Percentiles rank a stretch among this genome's conserved stretches.
phyloP scores from a whole-genome alignment of 2,113 vertebrate species.

The Urocitellus parryii region DNA sequence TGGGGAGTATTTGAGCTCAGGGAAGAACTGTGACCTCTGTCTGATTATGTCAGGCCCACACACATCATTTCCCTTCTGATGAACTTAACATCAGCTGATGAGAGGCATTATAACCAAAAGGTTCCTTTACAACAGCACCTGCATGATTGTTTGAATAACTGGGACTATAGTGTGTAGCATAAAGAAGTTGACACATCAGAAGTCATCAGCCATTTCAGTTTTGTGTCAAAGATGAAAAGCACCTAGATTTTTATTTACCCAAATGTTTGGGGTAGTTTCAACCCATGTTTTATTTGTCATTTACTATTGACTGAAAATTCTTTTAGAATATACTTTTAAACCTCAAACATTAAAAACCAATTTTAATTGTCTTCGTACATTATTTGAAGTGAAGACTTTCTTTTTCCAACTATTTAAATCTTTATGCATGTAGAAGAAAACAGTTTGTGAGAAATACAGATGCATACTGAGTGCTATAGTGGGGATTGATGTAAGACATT shows the following conservation, averaged over 20 bases:
- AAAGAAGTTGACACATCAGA: neutral
- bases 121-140: neutral
- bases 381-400: neutral
- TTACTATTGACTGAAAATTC: neutral
- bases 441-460: neutral
- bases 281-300: neutral
- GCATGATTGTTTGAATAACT: neutral
- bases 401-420: neutral
- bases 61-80: neutral
- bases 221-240: neutral
- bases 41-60: neutral
- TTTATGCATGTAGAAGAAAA: neutral
- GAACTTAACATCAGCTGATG: neutral
- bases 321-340: constrained; percentile 19
- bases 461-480: neutral
- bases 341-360: neutral
- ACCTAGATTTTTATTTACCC: neutral
- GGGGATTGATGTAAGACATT: neutral
- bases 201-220: neutral
- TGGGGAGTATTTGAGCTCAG: neutral
- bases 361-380: constrained; percentile 18
- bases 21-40: neutral
- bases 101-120: neutral
- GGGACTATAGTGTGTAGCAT: neutral
- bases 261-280: neutral